Conservation (phyloP, 2,113 vertebrate species). For the Ellobius talpinus region DNA sequence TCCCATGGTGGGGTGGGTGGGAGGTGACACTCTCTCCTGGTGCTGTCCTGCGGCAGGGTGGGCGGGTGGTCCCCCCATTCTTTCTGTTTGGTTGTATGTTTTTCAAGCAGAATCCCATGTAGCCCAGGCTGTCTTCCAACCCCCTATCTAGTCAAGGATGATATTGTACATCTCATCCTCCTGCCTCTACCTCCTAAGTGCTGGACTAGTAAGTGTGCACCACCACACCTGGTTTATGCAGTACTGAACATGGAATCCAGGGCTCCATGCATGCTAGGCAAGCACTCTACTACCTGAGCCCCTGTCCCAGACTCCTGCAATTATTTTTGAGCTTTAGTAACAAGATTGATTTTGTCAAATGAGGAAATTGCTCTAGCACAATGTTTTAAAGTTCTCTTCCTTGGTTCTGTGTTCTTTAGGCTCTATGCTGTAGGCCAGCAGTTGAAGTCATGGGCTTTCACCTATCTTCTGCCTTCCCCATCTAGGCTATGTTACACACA, state of each 20-base stretch:
- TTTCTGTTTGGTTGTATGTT: too few species aligned
- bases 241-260: not conserved
- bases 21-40: too few species aligned
- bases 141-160: not conserved
- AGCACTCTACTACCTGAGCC: not conserved
- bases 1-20: too few species aligned
- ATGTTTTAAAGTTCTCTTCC: not conserved
- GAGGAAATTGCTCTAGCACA: not conserved
- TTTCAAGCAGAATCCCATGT: not conserved
- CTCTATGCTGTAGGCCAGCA: not conserved
- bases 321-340: not conserved
- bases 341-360: not conserved
- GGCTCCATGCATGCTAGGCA: not conserved
- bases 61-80: too few species aligned
- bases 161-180: not conserved
- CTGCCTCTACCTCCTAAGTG: not conserved
- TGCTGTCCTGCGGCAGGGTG: too few species aligned
- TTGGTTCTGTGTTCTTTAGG: not conserved
- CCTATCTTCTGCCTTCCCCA: not conserved
- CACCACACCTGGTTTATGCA: not conserved
- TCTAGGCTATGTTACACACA: not conserved
- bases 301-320: not conserved
- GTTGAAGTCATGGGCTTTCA: rapidly evolving
- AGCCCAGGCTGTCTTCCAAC: not conserved
- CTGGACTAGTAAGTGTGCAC: not conserved